Percentiles rank a stretch among this genome's conserved stretches.
Evolutionary conservation across 2,888 invertebrate genomes (phyloP).

Genomic region (Cheilosia soror): DNA sequence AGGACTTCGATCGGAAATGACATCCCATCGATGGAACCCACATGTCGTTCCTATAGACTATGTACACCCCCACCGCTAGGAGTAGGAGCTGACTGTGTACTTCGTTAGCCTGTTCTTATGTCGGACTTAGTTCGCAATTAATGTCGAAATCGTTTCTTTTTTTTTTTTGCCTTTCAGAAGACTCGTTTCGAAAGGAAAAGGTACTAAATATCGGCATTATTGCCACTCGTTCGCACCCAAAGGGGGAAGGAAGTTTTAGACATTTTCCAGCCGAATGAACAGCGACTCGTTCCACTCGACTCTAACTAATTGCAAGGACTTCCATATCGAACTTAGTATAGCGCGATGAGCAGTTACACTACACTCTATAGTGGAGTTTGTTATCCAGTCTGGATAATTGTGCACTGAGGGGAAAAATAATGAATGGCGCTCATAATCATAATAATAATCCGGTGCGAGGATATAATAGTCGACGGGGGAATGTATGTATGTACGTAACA

Average conservation of each 20-base stretch:
- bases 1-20: constrained; percentile 17
- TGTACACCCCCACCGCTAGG: neutral
- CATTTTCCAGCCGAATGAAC: constrained; percentile 66
- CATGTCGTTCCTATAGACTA: neutral
- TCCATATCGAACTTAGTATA: neutral
- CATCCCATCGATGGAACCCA: constrained; percentile 35
- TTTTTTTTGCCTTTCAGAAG: neutral
- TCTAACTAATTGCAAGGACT: constrained; percentile 57
- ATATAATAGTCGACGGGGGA: constrained; percentile 37
- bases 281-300: constrained; percentile 36
- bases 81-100: constrained; percentile 2
- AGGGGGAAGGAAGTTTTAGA: constrained; percentile 45
- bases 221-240: constrained; percentile 59
- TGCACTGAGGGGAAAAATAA: constrained; percentile 59
- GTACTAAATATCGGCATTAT: constrained; percentile 64
- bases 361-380: neutral
- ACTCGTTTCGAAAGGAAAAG: constrained; percentile 3
- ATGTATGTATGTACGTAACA: neutral
- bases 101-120: constrained; percentile 25
- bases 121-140: constrained; percentile 62
- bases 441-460: constrained; percentile 56
- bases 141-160: constrained; percentile 38
- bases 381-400: constrained; percentile 43
- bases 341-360: neutral
- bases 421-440: constrained; percentile 68